Percentiles rank a stretch among this genome's conserved stretches.
These are phyloP conservation scores for Desmophyllum pertusum DNA, from an alignment of 92 coral and sea anemone genomes.

Conservation along the genomic window DNA sequence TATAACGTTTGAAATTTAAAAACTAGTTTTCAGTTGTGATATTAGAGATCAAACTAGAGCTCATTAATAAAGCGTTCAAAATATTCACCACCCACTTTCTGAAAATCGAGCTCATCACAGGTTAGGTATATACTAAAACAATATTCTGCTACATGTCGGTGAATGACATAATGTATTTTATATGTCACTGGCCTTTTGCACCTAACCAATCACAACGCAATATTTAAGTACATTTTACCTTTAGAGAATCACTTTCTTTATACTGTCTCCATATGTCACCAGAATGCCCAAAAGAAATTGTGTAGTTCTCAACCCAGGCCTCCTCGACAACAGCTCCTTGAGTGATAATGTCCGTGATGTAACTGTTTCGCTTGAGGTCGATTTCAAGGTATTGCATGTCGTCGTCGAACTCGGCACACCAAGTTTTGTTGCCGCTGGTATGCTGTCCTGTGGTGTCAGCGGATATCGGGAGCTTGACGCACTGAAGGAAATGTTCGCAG, in stretches of 20 bases:
- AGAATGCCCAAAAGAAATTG: not conserved
- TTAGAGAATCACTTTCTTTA: not conserved
- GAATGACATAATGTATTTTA: not conserved
- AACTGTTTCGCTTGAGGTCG: slow-evolving; percentile 41
- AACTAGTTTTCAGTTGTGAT: too few relatives aligned
- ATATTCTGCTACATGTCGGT: too few relatives aligned
- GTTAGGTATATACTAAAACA: too few relatives aligned
- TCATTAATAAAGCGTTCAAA: too few relatives aligned
- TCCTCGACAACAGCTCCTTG: slow-evolving; percentile 30
- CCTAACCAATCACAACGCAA: too few relatives aligned
- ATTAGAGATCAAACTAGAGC: too few relatives aligned
- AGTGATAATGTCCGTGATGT: slow-evolving; percentile 5
- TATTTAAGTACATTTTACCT: slow-evolving; percentile 8
- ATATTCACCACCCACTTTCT: too few relatives aligned
- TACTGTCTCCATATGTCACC: not conserved
- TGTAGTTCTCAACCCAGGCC: slow-evolving; percentile 36
- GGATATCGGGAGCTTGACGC: slow-evolving; percentile 36
- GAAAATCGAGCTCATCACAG: too few relatives aligned
- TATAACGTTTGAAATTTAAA: too few relatives aligned
- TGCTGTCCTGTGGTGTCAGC: slow-evolving; percentile 12
- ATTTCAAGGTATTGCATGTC: slow-evolving; percentile 55
- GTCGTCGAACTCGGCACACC: slow-evolving; percentile 76
- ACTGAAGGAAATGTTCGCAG: slow-evolving; percentile 1
- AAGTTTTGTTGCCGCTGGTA: slow-evolving; percentile 44
- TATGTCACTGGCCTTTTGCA: too few relatives aligned